Base-by-base conservation (phyloP, 2,888 invertebrate species). In the Anoncus sp. region DNA sequence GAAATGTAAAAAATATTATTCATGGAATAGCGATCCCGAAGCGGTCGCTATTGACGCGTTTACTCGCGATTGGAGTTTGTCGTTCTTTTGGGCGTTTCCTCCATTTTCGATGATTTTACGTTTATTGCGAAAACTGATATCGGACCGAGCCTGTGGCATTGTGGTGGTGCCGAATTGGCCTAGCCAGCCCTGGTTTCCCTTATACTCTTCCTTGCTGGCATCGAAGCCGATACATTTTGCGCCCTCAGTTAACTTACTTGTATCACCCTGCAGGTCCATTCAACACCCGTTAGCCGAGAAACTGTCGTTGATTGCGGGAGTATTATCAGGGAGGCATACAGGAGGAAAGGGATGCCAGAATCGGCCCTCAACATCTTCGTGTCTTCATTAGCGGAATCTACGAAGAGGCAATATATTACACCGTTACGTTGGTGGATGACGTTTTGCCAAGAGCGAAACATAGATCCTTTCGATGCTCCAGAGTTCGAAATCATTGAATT, bases 281-380 rank as follows among this genome's bases (percentile, higher is more conserved):
- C 22, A 45, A 12, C 79, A 76, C 31, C 72, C 79, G 94, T 16
- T 94, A 86, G 93, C 94, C 81, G 95, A 95, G 95, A 95, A 96
- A 1, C 90, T 96, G 20, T 93, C 95, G 0, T 88, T 95, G 66
- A 91, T 96, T 63, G 94, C 94, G 55, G 94, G 93, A 38, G 91
- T 94, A 10, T 47, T 65, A 31, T 73, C 65, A n/a, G 47, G 47
- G 20, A 65, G 49, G 16, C 22, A 12, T 65, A 45, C 24, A 45
- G 16, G 5, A 20, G 5, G 10, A 51, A 51, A 24, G 24, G 24
- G 14, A 22, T 51, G 22, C 71, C 73, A 22, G 53, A 71, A 6
- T 27, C 57, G 31, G 31, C 67, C n/a, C 31, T 78, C 4, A 62
- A 67, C 1, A 79, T 80, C 18, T 66, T 80, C 10, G 12, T 82